Base-by-base conservation (phyloP, 2,888 invertebrate genomes). In the Ernsta delagoae region DNA sequence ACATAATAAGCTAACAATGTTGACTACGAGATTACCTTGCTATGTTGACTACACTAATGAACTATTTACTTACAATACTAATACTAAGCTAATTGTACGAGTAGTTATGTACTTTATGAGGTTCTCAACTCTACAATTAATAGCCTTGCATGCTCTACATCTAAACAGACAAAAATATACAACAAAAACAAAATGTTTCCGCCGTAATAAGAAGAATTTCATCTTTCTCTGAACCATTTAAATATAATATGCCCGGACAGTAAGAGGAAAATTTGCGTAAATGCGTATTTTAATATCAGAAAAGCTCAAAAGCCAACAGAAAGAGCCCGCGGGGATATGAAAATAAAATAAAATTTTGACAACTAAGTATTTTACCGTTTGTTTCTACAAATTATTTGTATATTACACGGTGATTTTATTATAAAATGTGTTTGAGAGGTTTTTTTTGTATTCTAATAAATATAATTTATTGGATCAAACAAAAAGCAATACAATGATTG, bases 211-310 rank as follows among this genome's bases (percentile, higher is more conserved):
- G 53, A 54, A 31, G 24, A 54, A 54, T 54, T 54, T 31, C 11
- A 5, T 53, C 50, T 54, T 53, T 53, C 24, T 53, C 24, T 53
- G 24, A 31, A 54, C 9, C 24, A 11, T 31, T 31, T 31, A 54
- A 54, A 31, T 31, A 24, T 53, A 53, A 53, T 53, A 53, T 31
- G 53, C 24, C 53, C 5, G 4, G 53, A 53, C 53, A 53, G 12
- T 31, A 53, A 53, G 53, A 53, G 53, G 53, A 53, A 53, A 31
- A 53, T 53, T 53, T 53, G 24, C 53, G 53, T 53, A 53, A 53
- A 53, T 53, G 53, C 53, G 53, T 53, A 53, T 53, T 53, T 53
- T 31, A 53, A 53, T 53, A 50, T 50, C 50, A 50, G 50, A 50
- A 50, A 16, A 50, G 16, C 16, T 50, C 16, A 50, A 50, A 50